These are phyloP conservation scores for Argopecten irradians DNA, from an alignment of 1,140 invertebrate genomes.

Conservation along the genomic window DNA sequence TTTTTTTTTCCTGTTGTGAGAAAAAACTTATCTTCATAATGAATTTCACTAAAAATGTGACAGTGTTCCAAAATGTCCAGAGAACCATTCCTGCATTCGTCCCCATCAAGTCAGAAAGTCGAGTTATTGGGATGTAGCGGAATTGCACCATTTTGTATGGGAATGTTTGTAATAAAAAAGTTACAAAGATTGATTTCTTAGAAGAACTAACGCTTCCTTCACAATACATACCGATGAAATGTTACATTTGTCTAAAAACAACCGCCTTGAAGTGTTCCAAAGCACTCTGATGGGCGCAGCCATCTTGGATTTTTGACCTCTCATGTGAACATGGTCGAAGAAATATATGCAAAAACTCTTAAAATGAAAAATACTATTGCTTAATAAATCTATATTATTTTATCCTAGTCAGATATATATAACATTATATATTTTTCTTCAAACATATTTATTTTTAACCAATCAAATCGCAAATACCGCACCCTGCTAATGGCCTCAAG, in stretches of 20 bases:
- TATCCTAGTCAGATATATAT: neutral
- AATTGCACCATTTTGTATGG: too few species aligned
- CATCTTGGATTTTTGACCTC: slow-evolving; percentile 20
- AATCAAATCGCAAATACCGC: slow-evolving; percentile 33
- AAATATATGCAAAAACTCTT: neutral
- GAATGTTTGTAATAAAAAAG: too few species aligned
- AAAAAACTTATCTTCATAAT: too few species aligned
- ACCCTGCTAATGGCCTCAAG: slow-evolving; percentile 66
- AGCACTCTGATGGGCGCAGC: slow-evolving; percentile 15
- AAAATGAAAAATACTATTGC: neutral
- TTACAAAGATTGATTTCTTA: neutral
- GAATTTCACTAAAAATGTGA: too few species aligned
- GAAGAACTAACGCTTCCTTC: neutral
- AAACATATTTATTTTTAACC: neutral
- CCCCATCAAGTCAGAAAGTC: too few species aligned
- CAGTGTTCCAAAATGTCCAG: too few species aligned
- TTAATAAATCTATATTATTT: neutral
- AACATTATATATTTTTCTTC: neutral
- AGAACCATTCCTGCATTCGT: too few species aligned
- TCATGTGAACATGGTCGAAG: neutral
- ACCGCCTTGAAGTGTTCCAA: neutral
- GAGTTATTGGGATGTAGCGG: too few species aligned
- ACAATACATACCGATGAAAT: neutral
- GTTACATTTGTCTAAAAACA: neutral
- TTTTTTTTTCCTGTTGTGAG: too few species aligned